Conservation (phyloP, 1,140 invertebrate genomes). For the Lycorma delicatula region DNA sequence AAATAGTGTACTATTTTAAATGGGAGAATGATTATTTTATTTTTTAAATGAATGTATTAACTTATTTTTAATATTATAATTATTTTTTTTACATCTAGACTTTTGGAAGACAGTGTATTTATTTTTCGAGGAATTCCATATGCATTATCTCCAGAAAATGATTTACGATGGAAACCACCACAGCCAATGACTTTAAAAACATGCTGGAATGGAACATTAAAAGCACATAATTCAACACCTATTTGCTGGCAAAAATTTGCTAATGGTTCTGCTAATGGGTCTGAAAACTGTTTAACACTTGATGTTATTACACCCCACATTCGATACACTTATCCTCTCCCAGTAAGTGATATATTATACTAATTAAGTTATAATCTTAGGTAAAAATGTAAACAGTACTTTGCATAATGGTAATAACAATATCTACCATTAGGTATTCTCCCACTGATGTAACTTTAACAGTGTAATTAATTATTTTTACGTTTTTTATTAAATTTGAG, state of each 20-base stretch:
- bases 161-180: constrained; percentile 76
- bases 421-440: too few species aligned
- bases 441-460: too few species aligned
- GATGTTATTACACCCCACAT: constrained; percentile 83
- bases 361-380: too few species aligned
- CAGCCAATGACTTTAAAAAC: constrained; percentile 60
- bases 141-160: constrained; percentile 84
- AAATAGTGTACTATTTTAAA: too few species aligned
- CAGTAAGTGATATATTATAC: too few species aligned
- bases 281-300: constrained; percentile 91
- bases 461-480: too few species aligned
- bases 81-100: constrained; percentile 34
- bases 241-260: constrained; percentile 57
- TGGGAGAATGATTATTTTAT: too few species aligned
- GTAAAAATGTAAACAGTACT: too few species aligned
- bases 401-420: too few species aligned
- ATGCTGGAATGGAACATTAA: constrained; percentile 71
- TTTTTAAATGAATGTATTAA: not conserved
- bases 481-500: too few species aligned
- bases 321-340: constrained; percentile 19
- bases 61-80: constrained; percentile 9
- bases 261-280: constrained; percentile 53
- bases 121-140: constrained; percentile 92
- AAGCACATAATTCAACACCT: constrained; percentile 54
- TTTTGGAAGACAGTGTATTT: constrained; percentile 60